Base-by-base conservation (phyloP, 2,797 vertebrate species). In the Harpagifer antarcticus region DNA sequence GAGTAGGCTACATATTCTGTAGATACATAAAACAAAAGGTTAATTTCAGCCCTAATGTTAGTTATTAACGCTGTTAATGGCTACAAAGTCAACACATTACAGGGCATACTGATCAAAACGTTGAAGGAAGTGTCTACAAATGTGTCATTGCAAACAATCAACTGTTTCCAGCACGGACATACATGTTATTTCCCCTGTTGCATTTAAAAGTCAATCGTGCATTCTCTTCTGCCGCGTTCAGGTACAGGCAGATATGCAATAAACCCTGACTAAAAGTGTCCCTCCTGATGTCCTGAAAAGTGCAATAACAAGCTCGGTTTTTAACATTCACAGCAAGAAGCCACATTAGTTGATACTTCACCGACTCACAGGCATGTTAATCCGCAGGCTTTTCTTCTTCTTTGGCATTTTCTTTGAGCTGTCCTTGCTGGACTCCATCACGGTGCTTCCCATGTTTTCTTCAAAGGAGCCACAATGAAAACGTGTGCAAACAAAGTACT, bases 361-460 rank as follows among this genome's bases (percentile, higher is more conserved):
- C 58, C 72, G 86, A 94, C 94, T 95, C 89, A 95, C 95, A 64
- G 94, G 94, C 92, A 95, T 92, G 91, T 95, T 93, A 68, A 95
- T 91, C 74, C 93, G 92, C 81, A 95, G 92, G 79, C 88, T 75
- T 90, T 86, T 91, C 76, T 72, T 92, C 88, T 91, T 95, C 91
- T 93, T 95, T 20, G 92, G 86, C 33, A 68, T 91, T 88, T 95
- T 95, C 90, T 93, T 95, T 9, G 92, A 78, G 72, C 86, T 71
- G 19, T 89, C 91, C 72, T 91, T 92, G 74, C 81, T 81, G 33
- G 92, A 83, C 84, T 95, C 95, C 94, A 92, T 95, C 91, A 93
- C 91, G 11, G 93, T 94, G 81, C 95, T 95, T 75, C 95, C 95
- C 95, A 95, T 95, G 40, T 87, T 55, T 73, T 27, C 58, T 48